phyloP scores from a whole-genome alignment of 2,888 invertebrate genomes.

The Galeopsomyia nigrocyanea region DNA sequence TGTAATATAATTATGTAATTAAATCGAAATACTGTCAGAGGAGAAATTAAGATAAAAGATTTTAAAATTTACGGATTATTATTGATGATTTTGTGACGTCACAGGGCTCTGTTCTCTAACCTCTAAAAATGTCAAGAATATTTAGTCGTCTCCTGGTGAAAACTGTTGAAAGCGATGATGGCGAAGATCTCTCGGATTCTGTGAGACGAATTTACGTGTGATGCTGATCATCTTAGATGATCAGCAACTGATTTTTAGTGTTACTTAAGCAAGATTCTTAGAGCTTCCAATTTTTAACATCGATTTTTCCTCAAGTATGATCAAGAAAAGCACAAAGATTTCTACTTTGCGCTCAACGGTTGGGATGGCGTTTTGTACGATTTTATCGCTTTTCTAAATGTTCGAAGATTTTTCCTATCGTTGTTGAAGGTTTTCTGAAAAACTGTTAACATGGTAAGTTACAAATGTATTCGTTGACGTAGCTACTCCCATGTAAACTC shows the following conservation, averaged over 20 bases:
- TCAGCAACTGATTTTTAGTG: too few species aligned
- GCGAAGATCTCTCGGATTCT: constrained; percentile 2
- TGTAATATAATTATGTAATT: too few species aligned
- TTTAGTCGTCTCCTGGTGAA: constrained; percentile 8
- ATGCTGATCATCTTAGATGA: not conserved
- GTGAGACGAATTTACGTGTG: not conserved
- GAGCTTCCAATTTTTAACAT: not conserved
- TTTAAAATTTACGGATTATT: too few species aligned
- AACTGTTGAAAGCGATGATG: constrained; percentile 5
- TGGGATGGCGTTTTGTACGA: constrained; percentile 15
- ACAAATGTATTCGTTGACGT: not conserved
- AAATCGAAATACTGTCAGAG: too few species aligned
- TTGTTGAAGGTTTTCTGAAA: not conserved
- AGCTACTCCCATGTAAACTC: too few species aligned
- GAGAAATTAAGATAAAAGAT: too few species aligned
- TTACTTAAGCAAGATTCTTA: not conserved
- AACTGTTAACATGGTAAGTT: constrained; percentile 38
- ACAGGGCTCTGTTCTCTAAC: too few species aligned
- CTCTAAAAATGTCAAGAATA: constrained; percentile 1
- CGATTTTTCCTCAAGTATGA: constrained; percentile 6
- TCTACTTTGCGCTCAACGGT: constrained; percentile 3
- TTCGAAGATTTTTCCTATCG: not conserved
- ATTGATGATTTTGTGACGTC: too few species aligned
- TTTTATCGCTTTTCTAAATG: constrained; percentile 24
- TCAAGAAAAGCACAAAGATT: constrained; percentile 24